phyloP scores from a whole-genome alignment of 2,797 vertebrate species.

The Diceros bicornis region DNA sequence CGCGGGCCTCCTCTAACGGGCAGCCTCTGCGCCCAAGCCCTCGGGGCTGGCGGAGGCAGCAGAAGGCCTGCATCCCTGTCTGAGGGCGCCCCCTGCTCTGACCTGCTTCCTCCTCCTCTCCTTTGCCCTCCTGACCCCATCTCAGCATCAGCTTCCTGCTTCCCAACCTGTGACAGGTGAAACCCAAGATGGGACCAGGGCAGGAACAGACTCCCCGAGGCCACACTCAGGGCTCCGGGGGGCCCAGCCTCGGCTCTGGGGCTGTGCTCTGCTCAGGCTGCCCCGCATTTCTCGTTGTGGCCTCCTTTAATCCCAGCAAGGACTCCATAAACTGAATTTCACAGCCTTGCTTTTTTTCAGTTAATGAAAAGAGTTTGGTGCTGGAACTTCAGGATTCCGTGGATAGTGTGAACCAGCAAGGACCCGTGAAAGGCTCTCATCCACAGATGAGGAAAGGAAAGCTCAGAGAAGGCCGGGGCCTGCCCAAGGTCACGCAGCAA shows the following conservation, averaged over 20 bases:
- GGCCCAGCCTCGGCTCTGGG: background rate
- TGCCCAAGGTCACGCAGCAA: background rate
- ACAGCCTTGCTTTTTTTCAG: background rate
- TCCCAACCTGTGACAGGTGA: background rate
- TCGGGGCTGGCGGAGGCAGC: rapidly evolving
- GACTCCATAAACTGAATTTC: background rate
- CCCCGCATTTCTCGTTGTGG: background rate
- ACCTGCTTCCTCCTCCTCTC: background rate
- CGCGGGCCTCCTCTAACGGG: background rate
- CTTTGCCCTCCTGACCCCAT: background rate
- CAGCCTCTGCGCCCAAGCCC: background rate
- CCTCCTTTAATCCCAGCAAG: background rate
- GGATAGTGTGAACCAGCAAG: background rate
- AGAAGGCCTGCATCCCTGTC: background rate
- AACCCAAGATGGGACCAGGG: background rate
- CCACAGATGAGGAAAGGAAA: background rate
- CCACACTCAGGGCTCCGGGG: background rate
- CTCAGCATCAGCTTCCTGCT: background rate
- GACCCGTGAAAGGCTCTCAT: background rate
- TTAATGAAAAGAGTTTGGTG: background rate
- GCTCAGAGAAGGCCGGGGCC: background rate
- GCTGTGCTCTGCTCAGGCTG: background rate
- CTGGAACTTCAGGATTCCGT: background rate
- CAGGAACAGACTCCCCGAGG: background rate
- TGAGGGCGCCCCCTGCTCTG: rapidly evolving